Evolutionary conservation across 2,113 vertebrate genomes (phyloP).

Genomic region (Taxidea taxus): DNA sequence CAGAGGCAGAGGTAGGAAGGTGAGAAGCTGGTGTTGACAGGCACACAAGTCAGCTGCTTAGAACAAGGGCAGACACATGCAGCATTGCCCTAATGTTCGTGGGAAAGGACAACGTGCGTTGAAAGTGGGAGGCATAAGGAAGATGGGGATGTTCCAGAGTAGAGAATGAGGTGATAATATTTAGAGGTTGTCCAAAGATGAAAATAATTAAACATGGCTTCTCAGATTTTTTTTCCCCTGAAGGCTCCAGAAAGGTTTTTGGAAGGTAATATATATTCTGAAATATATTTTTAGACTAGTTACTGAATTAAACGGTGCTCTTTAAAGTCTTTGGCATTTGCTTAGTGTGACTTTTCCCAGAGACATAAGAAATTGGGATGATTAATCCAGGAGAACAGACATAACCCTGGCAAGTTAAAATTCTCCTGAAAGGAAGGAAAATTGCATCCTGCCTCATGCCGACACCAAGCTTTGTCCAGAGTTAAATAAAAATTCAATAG

Average conservation of each 20-base stretch:
- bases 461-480: not conserved
- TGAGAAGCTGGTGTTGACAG: not conserved
- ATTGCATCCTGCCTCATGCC: not conserved
- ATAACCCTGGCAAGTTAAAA: constrained; percentile 13
- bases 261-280: constrained; percentile 15
- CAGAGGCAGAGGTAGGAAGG: not conserved
- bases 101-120: not conserved
- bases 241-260: not conserved
- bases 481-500: not conserved
- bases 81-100: not conserved
- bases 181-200: not conserved
- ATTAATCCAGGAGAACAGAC: constrained; percentile 23
- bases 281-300: constrained; percentile 33
- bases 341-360: constrained; percentile 2
- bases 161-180: not conserved
- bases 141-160: not conserved
- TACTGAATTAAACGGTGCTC: constrained; percentile 33
- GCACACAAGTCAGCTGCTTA: not conserved
- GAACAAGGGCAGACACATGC: not conserved
- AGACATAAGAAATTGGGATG: constrained; percentile 18
- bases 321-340: constrained; percentile 18
- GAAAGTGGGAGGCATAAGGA: not conserved
- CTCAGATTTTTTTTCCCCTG: not conserved
- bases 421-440: not conserved
- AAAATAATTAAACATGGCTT: not conserved